A percentile compares a stretch with the other conserved stretches of the same genome.
Conservation (phyloP, 2,888 invertebrate genomes). For the Xestia c-nigrum region DNA sequence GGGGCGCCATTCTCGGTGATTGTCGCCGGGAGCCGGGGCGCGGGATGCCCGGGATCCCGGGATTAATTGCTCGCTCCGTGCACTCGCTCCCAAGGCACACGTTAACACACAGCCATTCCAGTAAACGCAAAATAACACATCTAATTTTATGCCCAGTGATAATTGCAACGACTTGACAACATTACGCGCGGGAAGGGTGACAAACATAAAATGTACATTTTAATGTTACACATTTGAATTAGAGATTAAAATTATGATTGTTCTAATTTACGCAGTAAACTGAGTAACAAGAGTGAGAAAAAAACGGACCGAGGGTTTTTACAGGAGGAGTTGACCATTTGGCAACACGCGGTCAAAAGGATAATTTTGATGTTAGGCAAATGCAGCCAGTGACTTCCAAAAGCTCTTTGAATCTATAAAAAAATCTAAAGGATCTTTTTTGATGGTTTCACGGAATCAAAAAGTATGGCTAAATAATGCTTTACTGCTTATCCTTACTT, state of each 20-base stretch:
- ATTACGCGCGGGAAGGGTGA: constrained; percentile 57
- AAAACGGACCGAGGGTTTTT: no score
- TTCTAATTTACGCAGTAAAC: background rate
- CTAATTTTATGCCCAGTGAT: constrained; percentile 85
- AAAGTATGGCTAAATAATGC: background rate
- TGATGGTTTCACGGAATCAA: background rate
- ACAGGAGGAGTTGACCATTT: background rate
- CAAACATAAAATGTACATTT: constrained; percentile 23
- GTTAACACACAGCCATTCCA: constrained; percentile 82
- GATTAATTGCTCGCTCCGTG: constrained; percentile 87
- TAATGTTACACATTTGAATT: constrained; percentile 15
- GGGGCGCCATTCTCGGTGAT: constrained; percentile 86
- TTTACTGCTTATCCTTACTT: background rate
- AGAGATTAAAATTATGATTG: background rate
- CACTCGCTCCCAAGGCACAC: constrained; percentile 85
- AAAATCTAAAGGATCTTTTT: background rate
- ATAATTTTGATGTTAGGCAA: background rate
- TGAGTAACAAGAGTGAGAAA: background rate
- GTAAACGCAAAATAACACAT: constrained; percentile 87
- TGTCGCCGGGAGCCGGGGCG: constrained; percentile 86
- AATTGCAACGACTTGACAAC: constrained; percentile 74
- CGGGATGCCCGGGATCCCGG: constrained; percentile 72
- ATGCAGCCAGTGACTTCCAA: background rate
- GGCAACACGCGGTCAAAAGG: background rate
- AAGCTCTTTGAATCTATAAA: background rate